These are phyloP conservation scores for Ellobius talpinus DNA, from an alignment of 2,113 vertebrate species.

Conservation along the genomic window DNA sequence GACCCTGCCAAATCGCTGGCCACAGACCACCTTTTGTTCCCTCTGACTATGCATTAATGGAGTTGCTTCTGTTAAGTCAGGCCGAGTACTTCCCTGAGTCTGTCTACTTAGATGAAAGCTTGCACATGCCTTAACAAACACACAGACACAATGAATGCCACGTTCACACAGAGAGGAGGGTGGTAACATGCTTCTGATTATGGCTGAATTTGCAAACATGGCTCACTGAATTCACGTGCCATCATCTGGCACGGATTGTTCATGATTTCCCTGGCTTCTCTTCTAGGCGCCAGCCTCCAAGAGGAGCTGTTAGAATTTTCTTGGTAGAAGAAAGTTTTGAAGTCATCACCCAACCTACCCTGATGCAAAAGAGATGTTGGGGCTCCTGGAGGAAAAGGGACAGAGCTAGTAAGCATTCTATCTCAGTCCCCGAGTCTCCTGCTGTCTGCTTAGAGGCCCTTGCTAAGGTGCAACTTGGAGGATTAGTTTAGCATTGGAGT, in stretches of 20 bases:
- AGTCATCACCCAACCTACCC: background rate
- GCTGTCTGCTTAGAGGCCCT: background rate
- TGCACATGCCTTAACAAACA: background rate
- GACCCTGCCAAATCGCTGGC: background rate
- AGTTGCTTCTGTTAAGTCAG: background rate
- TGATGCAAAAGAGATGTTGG: background rate
- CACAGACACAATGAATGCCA: background rate
- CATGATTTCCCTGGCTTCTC: background rate
- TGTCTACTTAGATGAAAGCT: background rate
- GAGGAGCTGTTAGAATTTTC: slow-evolving; percentile 17
- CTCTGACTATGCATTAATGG: background rate
- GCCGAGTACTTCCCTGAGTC: background rate
- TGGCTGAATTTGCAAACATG: background rate
- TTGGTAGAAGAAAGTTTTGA: background rate
- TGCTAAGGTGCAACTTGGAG: fast-evolving
- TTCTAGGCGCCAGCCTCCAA: background rate
- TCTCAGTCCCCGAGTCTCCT: fast-evolving
- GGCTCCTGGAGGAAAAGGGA: background rate
- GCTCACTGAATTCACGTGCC: background rate
- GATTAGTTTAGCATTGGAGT: fast-evolving
- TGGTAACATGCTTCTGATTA: fast-evolving
- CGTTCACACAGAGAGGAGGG: fast-evolving
- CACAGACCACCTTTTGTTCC: background rate
- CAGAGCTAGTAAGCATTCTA: fast-evolving
- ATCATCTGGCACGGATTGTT: background rate